These are phyloP conservation scores for Epiblema foenella DNA, from an alignment of 2,888 invertebrate genomes.

Conservation along the genomic window DNA sequence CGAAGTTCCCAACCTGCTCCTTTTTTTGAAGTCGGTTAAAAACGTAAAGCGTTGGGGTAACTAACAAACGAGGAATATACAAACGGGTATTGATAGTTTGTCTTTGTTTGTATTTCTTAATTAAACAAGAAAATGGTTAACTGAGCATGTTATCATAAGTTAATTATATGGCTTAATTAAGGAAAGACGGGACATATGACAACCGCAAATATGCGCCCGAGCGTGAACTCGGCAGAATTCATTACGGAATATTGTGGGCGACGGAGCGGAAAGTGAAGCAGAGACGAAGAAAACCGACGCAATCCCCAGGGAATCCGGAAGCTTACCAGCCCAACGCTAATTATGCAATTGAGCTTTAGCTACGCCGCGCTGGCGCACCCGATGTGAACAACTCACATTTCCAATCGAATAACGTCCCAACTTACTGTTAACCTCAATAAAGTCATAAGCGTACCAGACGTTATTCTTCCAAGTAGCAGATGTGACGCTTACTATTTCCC, in stretches of 20 bases:
- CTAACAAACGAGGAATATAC: background rate
- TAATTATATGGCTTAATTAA: background rate
- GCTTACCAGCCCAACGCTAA: constrained; percentile 66
- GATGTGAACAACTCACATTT: constrained; percentile 48
- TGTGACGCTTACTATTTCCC: constrained; percentile 44
- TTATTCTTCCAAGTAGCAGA: background rate
- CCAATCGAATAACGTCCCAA: constrained; percentile 47
- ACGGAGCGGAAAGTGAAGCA: constrained; percentile 54
- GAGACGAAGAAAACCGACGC: constrained; percentile 53
- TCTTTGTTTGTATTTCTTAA: too few species aligned
- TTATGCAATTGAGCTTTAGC: constrained; percentile 77
- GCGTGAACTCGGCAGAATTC: constrained; percentile 16
- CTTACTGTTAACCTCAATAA: background rate
- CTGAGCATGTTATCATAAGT: too few species aligned
- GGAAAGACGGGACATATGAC: background rate
- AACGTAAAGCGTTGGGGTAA: background rate
- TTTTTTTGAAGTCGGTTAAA: background rate
- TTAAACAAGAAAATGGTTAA: too few species aligned
- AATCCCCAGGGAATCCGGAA: constrained; percentile 80
- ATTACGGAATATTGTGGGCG: constrained; percentile 36
- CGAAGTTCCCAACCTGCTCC: too few species aligned
- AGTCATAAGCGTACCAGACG: background rate
- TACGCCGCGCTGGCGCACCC: constrained; percentile 57
- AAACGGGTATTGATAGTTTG: background rate
- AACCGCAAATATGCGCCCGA: constrained; percentile 3